phyloP scores from a whole-genome alignment of 1,140 invertebrate species.

The Pararge aegeria region DNA sequence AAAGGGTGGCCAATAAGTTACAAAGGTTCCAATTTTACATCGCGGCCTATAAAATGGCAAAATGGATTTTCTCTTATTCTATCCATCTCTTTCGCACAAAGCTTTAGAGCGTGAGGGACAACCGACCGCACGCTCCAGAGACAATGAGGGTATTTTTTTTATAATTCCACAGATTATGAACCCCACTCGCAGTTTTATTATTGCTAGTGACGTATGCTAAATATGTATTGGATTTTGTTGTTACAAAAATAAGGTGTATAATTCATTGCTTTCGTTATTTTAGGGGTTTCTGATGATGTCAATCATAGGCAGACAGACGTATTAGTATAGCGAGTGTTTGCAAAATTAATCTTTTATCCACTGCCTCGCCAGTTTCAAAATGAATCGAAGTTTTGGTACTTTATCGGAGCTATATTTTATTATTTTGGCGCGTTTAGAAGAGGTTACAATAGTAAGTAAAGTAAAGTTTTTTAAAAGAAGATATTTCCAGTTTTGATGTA shows the following conservation, averaged over 20 bases:
- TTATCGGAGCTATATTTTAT: no score
- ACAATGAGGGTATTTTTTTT: slow-evolving; percentile 29
- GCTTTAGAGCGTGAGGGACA: slow-evolving; percentile 20
- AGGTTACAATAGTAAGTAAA: no score
- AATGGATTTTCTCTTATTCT: slow-evolving; percentile 9
- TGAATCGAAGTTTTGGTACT: no score
- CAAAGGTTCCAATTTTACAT: slow-evolving; percentile 22
- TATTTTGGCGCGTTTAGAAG: no score
- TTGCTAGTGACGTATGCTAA: not conserved
- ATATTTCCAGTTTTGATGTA: no score
- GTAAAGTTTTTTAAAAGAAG: no score
- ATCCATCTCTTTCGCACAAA: slow-evolving; percentile 13
- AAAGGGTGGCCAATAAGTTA: no score
- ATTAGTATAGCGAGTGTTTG: not conserved
- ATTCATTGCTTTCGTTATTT: not conserved
- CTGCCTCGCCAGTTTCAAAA: no score
- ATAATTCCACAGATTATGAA: slow-evolving; percentile 30
- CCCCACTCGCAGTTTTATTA: slow-evolving; percentile 18
- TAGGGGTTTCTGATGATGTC: not conserved
- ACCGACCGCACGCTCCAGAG: slow-evolving; percentile 18
- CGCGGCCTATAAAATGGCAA: slow-evolving; percentile 12
- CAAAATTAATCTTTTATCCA: not conserved
- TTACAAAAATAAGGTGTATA: not conserved
- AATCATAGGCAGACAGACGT: no score
- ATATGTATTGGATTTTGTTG: not conserved